A percentile compares a stretch with the other conserved stretches of the same genome.
These are phyloP conservation scores for Nettapus auritus DNA, from an alignment of 2,113 vertebrate species.

Conservation along the genomic window DNA sequence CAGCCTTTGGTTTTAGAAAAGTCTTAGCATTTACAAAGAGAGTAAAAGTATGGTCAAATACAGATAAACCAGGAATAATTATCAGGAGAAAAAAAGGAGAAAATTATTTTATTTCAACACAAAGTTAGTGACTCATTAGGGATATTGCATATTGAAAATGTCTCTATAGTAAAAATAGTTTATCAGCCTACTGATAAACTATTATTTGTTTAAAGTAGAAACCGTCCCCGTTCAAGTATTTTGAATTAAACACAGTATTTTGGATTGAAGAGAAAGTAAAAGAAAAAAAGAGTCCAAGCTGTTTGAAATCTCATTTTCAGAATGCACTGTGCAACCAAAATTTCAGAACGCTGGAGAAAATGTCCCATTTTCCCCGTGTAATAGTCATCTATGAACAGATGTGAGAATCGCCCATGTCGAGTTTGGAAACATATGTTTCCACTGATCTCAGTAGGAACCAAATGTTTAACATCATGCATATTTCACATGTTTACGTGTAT, in stretches of 20 bases:
- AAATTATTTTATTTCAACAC: neutral
- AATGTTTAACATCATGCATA: neutral
- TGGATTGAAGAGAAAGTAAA: neutral
- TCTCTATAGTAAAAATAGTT: neutral
- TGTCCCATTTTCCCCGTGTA: neutral
- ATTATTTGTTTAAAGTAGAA: neutral
- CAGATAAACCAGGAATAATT: neutral
- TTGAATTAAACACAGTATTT: neutral
- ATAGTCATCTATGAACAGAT: neutral
- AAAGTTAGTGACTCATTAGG: neutral
- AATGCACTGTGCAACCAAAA: neutral
- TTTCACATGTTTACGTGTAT: neutral
- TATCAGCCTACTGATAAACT: neutral
- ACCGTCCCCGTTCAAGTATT: neutral
- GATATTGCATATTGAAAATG: neutral
- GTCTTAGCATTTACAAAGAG: neutral
- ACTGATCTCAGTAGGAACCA: neutral
- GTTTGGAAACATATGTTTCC: neutral
- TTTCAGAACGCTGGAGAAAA: neutral
- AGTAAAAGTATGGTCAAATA: neutral
- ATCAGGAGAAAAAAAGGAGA: neutral
- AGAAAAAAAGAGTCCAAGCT: neutral
- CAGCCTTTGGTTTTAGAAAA: neutral
- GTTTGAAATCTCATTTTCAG: neutral
- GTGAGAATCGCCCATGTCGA: neutral